Percentiles rank a stretch among this genome's conserved stretches.
phyloP scores from a whole-genome alignment of 2,113 vertebrate genomes.

The Tympanuchus pallidicinctus region DNA sequence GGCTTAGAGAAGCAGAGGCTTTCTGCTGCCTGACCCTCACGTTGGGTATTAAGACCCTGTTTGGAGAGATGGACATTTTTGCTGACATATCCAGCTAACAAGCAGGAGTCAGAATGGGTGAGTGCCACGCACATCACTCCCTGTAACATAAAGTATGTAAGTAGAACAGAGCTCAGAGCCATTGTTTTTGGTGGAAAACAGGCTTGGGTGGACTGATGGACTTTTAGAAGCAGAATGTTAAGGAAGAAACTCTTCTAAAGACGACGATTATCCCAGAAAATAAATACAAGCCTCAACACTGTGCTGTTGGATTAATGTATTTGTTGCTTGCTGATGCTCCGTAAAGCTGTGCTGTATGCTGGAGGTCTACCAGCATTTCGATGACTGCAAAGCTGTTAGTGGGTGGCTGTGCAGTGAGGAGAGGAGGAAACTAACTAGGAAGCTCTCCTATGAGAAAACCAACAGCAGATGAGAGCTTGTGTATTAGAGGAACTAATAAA shows the following conservation, averaged over 20 bases:
- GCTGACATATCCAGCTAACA: neutral
- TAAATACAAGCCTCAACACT: neutral
- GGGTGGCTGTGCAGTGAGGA: conserved; percentile 7
- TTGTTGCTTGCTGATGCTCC: neutral
- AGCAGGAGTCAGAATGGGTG: neutral
- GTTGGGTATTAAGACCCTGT: neutral
- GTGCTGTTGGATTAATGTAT: neutral
- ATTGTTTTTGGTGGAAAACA: neutral
- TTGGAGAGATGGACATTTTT: neutral
- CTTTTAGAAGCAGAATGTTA: neutral
- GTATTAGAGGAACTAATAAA: neutral
- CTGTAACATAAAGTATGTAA: neutral
- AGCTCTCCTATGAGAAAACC: neutral
- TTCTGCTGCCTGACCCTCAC: neutral
- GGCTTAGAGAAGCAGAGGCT: neutral
- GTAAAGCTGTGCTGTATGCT: conserved; percentile 6
- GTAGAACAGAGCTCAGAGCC: neutral
- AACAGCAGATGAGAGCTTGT: neutral
- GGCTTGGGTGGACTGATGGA: neutral
- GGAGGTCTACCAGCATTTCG: neutral
- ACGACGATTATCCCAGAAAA: neutral
- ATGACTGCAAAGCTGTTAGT: conserved; percentile 40
- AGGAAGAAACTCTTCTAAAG: neutral
- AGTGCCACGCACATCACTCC: accelerated
- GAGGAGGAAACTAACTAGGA: conserved; percentile 5